Evolutionary conservation across 2,888 invertebrate species (phyloP), one percentile per base, ranked within the genome.

Genomic region (Adelphocoris suturalis): DNA sequence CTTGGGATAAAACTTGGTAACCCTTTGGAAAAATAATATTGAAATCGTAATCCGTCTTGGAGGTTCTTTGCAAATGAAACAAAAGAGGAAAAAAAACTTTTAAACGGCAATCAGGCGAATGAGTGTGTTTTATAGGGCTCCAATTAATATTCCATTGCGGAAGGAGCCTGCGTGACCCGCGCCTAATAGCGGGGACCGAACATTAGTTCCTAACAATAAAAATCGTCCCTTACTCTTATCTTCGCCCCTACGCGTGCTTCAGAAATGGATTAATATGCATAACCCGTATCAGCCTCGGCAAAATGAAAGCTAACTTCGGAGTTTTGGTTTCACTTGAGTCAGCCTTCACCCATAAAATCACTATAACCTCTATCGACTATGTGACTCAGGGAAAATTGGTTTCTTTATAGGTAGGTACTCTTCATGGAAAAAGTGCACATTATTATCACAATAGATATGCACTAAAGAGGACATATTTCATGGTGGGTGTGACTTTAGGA

Each of bases 141-240:
- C 80, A 61, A 89, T 89, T 89, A 89, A 89, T 89, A 89, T 89
- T 89, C 89, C 89, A 89, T 89, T 81, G 81, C 57, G 89, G 81
- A 89, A 81, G 47, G 81, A 81, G 89, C 46, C 81, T 81, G 89
- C 89, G 89, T 89, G 89, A 89, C 89, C 89, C 37, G n/a, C 46
- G 75, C 55, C 81, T 81, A 89, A 81, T 80, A 55, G 57, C 81
- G 68, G 48, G 82, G 86, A 27, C 75, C 86, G 75, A 86, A 86
- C 86, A 61, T 86, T 75, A 86, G 55, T 86, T 86, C 52, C 48
- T 86, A 86, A 75, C 86, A 68, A 86, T 86, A 86, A 86, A 86
- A 86, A 86, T 86, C 75, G 86, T 86, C 86, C 86, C 75, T 61
- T 61, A 75, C 86, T 86, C 86, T 86, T 75, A 75, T 86, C 86